A percentile compares a stretch with the other conserved stretches of the same genome.
Conservation (phyloP, 2,113 vertebrate genomes). For the Elaphurus davidianus region DNA sequence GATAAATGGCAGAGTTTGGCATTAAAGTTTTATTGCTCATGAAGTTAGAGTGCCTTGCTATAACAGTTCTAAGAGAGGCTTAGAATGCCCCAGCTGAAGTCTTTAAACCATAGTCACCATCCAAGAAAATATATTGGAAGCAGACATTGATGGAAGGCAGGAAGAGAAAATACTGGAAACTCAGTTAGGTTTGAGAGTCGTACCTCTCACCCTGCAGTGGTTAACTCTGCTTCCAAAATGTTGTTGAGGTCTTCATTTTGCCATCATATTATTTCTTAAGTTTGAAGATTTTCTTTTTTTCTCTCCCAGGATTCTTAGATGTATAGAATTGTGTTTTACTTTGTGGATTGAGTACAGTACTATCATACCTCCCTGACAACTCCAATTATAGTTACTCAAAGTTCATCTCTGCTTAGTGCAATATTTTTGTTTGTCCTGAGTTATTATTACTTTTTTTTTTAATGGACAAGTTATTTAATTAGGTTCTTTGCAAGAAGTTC, state of each 20-base stretch:
- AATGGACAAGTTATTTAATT: too few relatives aligned
- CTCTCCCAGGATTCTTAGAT: background rate
- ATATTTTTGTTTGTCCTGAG: background rate
- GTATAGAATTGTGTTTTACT: background rate
- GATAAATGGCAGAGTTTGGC: background rate
- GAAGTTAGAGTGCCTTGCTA: conserved; percentile 29
- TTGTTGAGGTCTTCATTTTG: conserved; percentile 8
- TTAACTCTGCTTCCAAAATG: background rate
- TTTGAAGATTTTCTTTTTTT: background rate
- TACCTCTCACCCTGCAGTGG: background rate
- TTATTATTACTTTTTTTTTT: background rate
- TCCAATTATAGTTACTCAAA: background rate
- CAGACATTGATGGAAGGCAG: background rate
- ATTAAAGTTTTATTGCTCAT: conserved; percentile 22
- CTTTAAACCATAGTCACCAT: background rate
- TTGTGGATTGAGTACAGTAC: background rate
- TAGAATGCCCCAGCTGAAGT: background rate
- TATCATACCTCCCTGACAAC: background rate
- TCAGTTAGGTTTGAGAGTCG: background rate
- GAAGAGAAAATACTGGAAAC: background rate
- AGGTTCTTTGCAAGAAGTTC: too few relatives aligned
- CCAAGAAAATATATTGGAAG: background rate
- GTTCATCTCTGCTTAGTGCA: background rate
- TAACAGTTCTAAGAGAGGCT: background rate
- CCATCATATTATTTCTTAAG: background rate